Base-by-base conservation (phyloP, 2,888 invertebrate species). In the Chalcosyrphus nemorum region DNA sequence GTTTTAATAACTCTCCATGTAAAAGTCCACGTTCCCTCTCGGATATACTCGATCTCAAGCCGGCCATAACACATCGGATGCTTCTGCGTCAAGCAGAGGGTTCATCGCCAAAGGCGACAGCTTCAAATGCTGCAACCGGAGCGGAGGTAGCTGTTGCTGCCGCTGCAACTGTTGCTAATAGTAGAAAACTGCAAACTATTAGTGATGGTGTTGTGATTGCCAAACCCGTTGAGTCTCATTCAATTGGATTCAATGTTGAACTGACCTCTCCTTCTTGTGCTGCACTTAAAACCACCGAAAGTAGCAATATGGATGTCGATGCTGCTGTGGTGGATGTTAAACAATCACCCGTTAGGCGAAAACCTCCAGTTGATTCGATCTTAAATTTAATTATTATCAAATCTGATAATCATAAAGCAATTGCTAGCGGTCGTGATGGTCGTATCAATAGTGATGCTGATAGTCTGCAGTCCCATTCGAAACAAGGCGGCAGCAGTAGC, bases 1-100 rank as follows among this genome's bases (percentile, higher is more conserved):
- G 89, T 87, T 89, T 88, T 80, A 89, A 89, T 71, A 88, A 89
- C 72, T 89, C 90, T 66, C 89, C 89, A 32, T 88, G 88, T 78
- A 89, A 89, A 87, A 89, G 89, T 87, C 88, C 88, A 68, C 88
- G 88, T 54, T 87, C 87, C 50, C 86, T 87, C 80, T 86, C 86
- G 70, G 88, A 86, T 75, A 87, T 87, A 81, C 66, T 75, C 78
- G 86, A 85, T 80, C 82, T 86, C 76, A 86, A 56, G 82, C 81
- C 81, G 84, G 84, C 57, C 77, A 81, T 63, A 85, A 81, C 71
- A 75, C 65, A 85, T 32, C 65, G 59, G 43, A 59, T 61, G 27
- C 50, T 74, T 43, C 56, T 63, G 68, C 82, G 43, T 45, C 78
- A 70, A 74, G 41, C 54, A 21, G 54, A 71, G 9, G 41, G 56